phyloP scores from a whole-genome alignment of 2,888 invertebrate genomes.

The Drosophila testacea region DNA sequence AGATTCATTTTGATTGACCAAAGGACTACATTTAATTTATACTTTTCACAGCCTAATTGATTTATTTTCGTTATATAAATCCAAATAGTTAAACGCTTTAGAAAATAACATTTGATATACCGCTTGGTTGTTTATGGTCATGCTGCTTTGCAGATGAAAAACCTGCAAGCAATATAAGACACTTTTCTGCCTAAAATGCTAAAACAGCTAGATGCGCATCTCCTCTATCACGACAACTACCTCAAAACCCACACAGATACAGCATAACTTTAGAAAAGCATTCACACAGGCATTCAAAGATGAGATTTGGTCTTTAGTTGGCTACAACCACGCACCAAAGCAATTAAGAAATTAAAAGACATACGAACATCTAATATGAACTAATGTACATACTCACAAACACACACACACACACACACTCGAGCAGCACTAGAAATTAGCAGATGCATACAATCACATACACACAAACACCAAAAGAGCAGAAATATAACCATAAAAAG shows the following conservation, averaged over 20 bases:
- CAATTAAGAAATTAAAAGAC: constrained; percentile 83
- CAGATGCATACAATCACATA: constrained; percentile 45
- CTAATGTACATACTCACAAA: constrained; percentile 33
- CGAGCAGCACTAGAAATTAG: constrained; percentile 59
- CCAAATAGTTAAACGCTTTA: no score
- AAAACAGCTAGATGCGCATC: constrained; percentile 40
- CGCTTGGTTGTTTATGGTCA: no score
- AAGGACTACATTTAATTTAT: no score
- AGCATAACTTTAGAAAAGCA: constrained; percentile 33
- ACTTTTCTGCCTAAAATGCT: constrained; percentile 60
- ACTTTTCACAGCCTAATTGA: no score
- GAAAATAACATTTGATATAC: no score
- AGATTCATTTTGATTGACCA: no score
- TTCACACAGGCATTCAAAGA: constrained; percentile 16
- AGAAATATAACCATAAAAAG: constrained; percentile 39
- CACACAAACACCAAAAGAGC: not conserved
- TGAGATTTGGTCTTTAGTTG: constrained; percentile 41
- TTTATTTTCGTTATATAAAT: no score
- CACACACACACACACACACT: constrained; percentile 21
- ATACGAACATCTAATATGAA: constrained; percentile 62
- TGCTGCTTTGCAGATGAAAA: constrained; percentile 16
- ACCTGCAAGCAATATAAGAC: constrained; percentile 54
- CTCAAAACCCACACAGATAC: constrained; percentile 13
- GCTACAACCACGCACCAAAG: constrained; percentile 58
- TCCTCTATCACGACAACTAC: constrained; percentile 14